Evolutionary conservation across 2,797 vertebrate genomes (phyloP), one percentile per base, ranked within the genome.

Genomic region (Aplochiton taeniatus): DNA sequence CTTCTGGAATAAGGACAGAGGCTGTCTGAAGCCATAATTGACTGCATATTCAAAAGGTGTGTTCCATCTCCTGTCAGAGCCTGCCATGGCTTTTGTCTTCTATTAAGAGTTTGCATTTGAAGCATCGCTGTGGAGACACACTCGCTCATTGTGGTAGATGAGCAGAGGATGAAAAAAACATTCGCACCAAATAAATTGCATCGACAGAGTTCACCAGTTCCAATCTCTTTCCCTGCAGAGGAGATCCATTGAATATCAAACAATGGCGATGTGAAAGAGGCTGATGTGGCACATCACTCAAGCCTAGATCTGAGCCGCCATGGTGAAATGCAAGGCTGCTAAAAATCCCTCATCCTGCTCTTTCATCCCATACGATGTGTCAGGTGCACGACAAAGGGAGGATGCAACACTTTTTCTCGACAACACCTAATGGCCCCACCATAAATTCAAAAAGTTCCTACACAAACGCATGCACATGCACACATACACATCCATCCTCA

Each of bases 41-140:
- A 83, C 80, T 84, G 71, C 69, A 20, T 19, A 73, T 73, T 84
- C 75, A 78, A 84, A 84, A 86, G 78, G 75, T 79, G 73, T 1
- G 62, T 66, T 68, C 48, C 65, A 44, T 82, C 73, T 78, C 68
- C 72, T 73, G 80, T 82, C 77, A 72, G 60, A 65, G 65, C 17
- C 46, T 18, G 9, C 61, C 62, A 75, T 47, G 69, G 78, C 78
- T 72, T 81, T 70, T 41, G 74, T 65, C 74, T 58, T 65, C 79
- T 51, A 52, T 69, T 63, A 72, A 72, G 63, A 19, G 50, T 71
- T 70, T 72, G 68, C 72, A 73, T 76, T 57, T 65, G 69, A 77
- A 58, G 74, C 76, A 11, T 71, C 66, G 44, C 50, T 53, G 47
- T 48, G 11, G 12, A 8, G 41, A n/a, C 14, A n/a, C 9, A 11